Conservation (phyloP, 1,140 invertebrate genomes). For the Geopemphigus sp. region DNA sequence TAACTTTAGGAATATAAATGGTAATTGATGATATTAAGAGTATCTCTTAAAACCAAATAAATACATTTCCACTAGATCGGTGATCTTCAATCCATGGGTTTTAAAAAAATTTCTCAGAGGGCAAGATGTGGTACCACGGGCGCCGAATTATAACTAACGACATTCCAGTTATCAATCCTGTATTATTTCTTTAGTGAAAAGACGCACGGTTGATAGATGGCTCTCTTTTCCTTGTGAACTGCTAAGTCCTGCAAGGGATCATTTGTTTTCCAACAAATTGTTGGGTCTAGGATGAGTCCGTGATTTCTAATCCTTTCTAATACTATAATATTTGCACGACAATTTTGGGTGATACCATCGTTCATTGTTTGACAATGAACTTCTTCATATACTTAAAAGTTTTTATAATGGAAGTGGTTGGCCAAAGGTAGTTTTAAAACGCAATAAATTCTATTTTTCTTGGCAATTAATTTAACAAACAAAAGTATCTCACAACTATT, state of each 20-base stretch:
- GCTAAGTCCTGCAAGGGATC: not conserved
- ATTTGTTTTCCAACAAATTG: constrained; percentile 7
- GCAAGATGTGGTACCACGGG: not conserved
- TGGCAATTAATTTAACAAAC: no score
- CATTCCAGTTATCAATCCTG: not conserved
- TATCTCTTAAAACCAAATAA: not conserved
- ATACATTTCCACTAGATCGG: not conserved
- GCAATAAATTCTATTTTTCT: no score
- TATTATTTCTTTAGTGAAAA: not conserved
- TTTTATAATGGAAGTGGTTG: not conserved
- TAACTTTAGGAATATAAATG: no score
- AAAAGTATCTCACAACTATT: no score
- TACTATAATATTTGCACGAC: not conserved
- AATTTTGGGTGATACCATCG: not conserved
- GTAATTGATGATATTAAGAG: not conserved
- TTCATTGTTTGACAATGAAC: not conserved
- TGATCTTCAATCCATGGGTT: not conserved
- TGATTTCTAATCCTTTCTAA: constrained; percentile 1
- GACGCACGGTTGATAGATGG: not conserved
- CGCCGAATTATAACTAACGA: not conserved
- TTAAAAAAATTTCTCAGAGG: not conserved
- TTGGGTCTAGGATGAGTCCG: not conserved
- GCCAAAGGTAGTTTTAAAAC: no score
- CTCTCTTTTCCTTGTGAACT: not conserved
- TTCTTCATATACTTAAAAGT: constrained; percentile 22